These are phyloP conservation scores for Carcharodon carcharias DNA, from an alignment of 2,797 vertebrate species.

Conservation along the genomic window DNA sequence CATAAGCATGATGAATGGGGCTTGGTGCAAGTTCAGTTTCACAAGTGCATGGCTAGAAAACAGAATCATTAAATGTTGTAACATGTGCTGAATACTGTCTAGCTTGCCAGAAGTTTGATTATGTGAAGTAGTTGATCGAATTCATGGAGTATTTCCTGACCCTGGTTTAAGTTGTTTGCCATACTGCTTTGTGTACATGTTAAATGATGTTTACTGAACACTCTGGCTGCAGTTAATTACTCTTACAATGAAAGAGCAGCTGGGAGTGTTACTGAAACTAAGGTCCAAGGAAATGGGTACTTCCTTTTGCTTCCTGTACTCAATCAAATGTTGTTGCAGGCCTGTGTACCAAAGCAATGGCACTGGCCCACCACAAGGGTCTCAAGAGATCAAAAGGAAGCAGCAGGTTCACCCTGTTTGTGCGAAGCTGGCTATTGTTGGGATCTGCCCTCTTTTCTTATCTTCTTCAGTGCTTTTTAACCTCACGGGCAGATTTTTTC, in stretches of 20 bases:
- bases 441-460: not conserved
- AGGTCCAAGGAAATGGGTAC: conserved; percentile 29
- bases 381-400: conserved; percentile 12
- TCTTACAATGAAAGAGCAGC: not conserved
- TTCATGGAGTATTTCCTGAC: not conserved
- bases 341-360: not conserved
- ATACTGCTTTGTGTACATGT: not conserved
- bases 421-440: not conserved
- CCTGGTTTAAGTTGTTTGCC: not conserved
- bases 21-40: not conserved
- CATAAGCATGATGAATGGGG: not conserved
- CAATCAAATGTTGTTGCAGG: not conserved
- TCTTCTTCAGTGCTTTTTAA: not conserved
- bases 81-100: not conserved
- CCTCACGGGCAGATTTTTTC: not conserved
- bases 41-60: not conserved
- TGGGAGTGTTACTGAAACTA: conserved; percentile 1
- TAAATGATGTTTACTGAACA: conserved; percentile 34
- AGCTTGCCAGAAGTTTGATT: not conserved
- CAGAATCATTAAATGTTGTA: not conserved
- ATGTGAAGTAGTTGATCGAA: not conserved
- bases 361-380: not conserved
- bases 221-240: not conserved
- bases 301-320: conserved; percentile 21
- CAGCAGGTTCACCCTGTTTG: not conserved